Base-by-base conservation (phyloP, 1,140 invertebrate genomes). In the Drepana arcuata region DNA sequence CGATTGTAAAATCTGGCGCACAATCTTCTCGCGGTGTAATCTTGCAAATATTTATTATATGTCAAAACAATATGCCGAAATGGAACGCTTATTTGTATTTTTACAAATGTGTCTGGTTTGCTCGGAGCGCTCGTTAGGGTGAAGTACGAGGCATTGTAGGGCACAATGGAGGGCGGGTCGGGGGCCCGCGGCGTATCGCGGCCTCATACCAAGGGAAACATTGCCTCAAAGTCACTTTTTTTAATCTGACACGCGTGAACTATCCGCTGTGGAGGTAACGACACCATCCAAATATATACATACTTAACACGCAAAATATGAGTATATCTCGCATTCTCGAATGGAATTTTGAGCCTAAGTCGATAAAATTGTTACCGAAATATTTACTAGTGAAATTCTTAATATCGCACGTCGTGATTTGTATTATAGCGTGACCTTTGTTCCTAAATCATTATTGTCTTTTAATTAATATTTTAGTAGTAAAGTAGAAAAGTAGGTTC, bases 31-130 rank as follows among this genome's bases (percentile, higher is more conserved):
- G 43, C 60, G 49, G 63, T 58, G 64, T 69, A 75, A 79, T 79
- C 74, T 73, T 53, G 52, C 74, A 82, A 82, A 82, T 82, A 82
- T 82, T 82, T 82, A 82, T 82, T 79, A 69, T 79, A 82, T 79
- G 78, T 82, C 78, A 79, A 82, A 79, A 79, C 71, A 73, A 82
- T 82, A 82, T 75, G 69, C 72, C 78, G 67, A 79, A 82, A 79
- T 68, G 72, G 68, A 68, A 59, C 59, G 71, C 70, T 77, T 75
- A 75, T 79, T 75, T 64, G 65, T 54, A 66, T 79, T 78, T 79
- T 79, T 82, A 82, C 77, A 82, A 82, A 82, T 81, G 77, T 64
- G 77, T 67, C 70, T 71, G 74, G 48, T 60, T 62, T 40, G 77
- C 74, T 78, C 34, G 51, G 54, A 75, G 77, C 54, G 72, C 72